phyloP scores from a whole-genome alignment of 2,797 vertebrate genomes.

The Myripristis murdjan region DNA sequence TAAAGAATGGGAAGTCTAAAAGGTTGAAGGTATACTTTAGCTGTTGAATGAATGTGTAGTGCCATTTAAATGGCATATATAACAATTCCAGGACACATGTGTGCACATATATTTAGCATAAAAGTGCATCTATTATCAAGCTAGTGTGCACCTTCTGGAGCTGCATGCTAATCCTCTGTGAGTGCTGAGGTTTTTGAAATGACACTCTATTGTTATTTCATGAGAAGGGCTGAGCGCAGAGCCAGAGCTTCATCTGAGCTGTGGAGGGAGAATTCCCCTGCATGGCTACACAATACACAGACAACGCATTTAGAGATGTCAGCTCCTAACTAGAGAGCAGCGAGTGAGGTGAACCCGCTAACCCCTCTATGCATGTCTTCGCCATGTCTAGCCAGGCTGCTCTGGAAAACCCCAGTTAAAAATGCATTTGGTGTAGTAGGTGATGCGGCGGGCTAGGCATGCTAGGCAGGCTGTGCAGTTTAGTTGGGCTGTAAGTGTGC shows the following conservation, averaged over 20 bases:
- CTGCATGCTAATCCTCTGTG: constrained; percentile 51
- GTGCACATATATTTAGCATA: constrained; percentile 24
- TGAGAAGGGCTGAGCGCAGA: constrained; percentile 66
- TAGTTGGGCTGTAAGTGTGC: constrained; percentile 32
- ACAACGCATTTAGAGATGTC: constrained; percentile 76
- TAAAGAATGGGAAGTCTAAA: constrained; percentile 13
- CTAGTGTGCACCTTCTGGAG: constrained; percentile 38
- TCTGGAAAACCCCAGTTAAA: constrained; percentile 79
- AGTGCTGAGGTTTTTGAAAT: constrained; percentile 68
- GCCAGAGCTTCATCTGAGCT: constrained; percentile 55
- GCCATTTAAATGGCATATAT: constrained; percentile 23
- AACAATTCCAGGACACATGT: constrained; percentile 22
- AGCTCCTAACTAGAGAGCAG: constrained; percentile 72
- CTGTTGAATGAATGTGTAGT: background rate
- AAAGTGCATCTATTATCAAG: constrained; percentile 38
- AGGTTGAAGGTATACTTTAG: background rate
- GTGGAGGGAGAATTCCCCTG: constrained; percentile 66
- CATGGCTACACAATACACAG: constrained; percentile 78
- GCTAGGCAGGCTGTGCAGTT: constrained; percentile 23
- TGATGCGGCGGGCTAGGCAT: constrained; percentile 33
- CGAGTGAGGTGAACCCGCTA: constrained; percentile 73
- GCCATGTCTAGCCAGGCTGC: constrained; percentile 74
- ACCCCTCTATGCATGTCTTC: constrained; percentile 56
- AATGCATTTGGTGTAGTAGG: constrained; percentile 76
- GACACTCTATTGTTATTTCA: constrained; percentile 78